phyloP scores from a whole-genome alignment of 2,113 vertebrate genomes.

The Myrmophylax atrothorax region DNA sequence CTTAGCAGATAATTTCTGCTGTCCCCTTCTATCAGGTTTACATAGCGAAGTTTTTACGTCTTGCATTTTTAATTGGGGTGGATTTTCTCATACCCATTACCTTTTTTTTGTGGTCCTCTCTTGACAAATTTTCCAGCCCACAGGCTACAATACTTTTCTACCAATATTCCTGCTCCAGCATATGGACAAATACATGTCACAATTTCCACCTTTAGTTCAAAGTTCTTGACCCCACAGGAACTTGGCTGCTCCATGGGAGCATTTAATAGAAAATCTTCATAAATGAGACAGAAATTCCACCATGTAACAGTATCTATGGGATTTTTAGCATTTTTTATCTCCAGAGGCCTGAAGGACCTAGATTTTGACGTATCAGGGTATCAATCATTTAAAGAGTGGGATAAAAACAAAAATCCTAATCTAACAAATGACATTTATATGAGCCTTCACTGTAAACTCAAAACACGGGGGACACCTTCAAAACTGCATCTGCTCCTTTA shows the following conservation, averaged over 20 bases:
- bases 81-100: neutral
- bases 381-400: neutral
- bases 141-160: neutral
- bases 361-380: neutral
- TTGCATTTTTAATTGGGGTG: neutral
- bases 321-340: neutral
- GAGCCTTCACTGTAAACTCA: neutral
- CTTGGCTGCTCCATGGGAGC: neutral
- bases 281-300: neutral
- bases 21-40: neutral
- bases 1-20: neutral
- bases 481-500: neutral
- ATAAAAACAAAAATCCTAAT: neutral
- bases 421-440: neutral
- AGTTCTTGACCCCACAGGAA: neutral
- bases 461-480: neutral
- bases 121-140: neutral
- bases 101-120: neutral
- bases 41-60: neutral
- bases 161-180: neutral
- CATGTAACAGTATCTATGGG: neutral
- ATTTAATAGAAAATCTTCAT: neutral
- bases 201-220: neutral
- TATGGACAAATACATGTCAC: neutral
- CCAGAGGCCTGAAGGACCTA: neutral